Base-by-base conservation (phyloP, 1,140 invertebrate genomes). In the Stenopsyche tienmushanensis region DNA sequence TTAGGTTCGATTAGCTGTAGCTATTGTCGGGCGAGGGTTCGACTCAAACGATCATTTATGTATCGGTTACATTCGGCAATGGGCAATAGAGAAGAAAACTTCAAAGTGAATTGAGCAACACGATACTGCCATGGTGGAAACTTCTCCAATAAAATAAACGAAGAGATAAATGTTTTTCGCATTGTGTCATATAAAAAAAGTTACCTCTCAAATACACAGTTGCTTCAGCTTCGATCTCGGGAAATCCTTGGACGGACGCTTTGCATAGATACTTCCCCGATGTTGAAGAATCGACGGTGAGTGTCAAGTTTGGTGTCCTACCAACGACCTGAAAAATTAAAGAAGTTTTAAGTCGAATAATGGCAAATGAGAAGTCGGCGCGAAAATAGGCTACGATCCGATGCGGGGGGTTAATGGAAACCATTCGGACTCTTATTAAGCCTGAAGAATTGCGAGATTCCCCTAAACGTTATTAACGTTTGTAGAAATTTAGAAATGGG, bases 211-310 rank as follows among this genome's bases (percentile, higher is more conserved):
- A 85, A 72, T 90, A 90, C 49, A 97, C 86, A 18, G 88, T 85
- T 0, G 92, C 91, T 73, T 93, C 90, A 2, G 90, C 88, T 2
- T 87, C 88, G 62, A 96, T 87, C 78, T 93, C 91, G 1, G 87
- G 85, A 73, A 95, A 97, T 0, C 90, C 90, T 17, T 85, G 83
- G 8, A 96, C 91, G 23, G 83, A 85, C 0, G 93, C 94, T 72
- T 90, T 90, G 78, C 94, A 97, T 58, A 88, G 86, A 73, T 97
- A 98, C 26, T 87, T 84, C 0, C 95, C 95, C 1, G 90, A 86
- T 0, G 90, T 90, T 65, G 90, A 86, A 1, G 86, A 83, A 65
- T 85, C 88, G 18, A 94, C 88, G 9, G 84, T 84, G 2, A 92
- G 74, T 5, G 89, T 91, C 60, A 92, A 80, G 76, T 93, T 92